phyloP scores from a whole-genome alignment of 2,888 invertebrate genomes.

The Nephrotoma flavescens region DNA sequence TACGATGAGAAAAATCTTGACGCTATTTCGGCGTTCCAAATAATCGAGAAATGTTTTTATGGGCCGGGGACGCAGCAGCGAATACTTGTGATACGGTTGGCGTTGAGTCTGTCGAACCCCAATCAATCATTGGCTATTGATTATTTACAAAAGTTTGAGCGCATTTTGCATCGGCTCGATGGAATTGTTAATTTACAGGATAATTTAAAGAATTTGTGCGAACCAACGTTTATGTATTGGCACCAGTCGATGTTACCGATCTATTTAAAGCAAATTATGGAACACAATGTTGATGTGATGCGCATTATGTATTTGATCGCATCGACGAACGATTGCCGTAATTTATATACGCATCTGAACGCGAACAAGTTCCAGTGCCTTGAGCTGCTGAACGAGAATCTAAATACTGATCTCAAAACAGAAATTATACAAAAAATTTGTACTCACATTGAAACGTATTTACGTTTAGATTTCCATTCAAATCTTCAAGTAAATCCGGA shows the following conservation, averaged over 20 bases:
- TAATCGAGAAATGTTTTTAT: constrained; percentile 52
- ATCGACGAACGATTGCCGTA: constrained; percentile 32
- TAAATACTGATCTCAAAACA: neutral
- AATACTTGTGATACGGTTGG: constrained; percentile 47
- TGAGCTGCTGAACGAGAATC: neutral
- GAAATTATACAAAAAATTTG: constrained; percentile 53
- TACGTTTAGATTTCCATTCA: constrained; percentile 82
- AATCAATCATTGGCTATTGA: constrained; percentile 45
- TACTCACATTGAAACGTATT: constrained; percentile 79
- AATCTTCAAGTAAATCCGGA: constrained; percentile 64
- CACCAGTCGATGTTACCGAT: constrained; percentile 63
- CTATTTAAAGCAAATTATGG: constrained; percentile 59
- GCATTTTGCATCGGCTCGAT: constrained; percentile 48
- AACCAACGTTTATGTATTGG: constrained; percentile 68
- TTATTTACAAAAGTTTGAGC: constrained; percentile 42
- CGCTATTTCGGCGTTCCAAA: constrained; percentile 56
- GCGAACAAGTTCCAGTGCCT: constrained; percentile 12
- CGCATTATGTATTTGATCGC: constrained; percentile 41
- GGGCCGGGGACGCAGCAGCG: constrained; percentile 49
- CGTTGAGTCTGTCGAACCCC: constrained; percentile 49
- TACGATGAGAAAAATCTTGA: constrained; percentile 51
- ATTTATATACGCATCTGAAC: constrained; percentile 13
- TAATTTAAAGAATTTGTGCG: constrained; percentile 44
- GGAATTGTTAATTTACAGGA: constrained; percentile 42
- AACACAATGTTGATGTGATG: constrained; percentile 47